A percentile compares a stretch with the other conserved stretches of the same genome.
Evolutionary conservation across 2,113 vertebrate genomes (phyloP).

Genomic region (Forbesichthys papilliferus): DNA sequence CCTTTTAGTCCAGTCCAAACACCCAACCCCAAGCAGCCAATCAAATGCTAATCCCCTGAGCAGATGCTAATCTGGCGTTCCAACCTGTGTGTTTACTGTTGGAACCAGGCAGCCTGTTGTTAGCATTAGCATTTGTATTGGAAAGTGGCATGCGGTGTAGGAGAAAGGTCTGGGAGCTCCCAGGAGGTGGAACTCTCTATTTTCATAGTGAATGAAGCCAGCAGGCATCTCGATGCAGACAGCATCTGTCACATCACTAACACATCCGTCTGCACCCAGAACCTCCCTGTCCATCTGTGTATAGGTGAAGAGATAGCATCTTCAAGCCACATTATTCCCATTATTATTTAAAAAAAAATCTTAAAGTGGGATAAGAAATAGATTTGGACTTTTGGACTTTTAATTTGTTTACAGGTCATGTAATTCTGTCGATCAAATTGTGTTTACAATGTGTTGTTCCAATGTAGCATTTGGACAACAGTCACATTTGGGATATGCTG

Average conservation of each 20-base stretch:
- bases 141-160: slow-evolving; percentile 56
- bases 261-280: slow-evolving; percentile 33
- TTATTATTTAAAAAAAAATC: too few relatives aligned
- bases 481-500: too few relatives aligned
- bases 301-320: not conserved
- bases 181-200: slow-evolving; percentile 47
- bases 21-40: slow-evolving; percentile 53
- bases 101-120: slow-evolving; percentile 39
- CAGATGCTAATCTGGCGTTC: slow-evolving; percentile 52
- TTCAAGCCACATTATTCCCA: too few relatives aligned
- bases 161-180: slow-evolving; percentile 58
- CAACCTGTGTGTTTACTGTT: slow-evolving; percentile 46
- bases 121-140: slow-evolving; percentile 68
- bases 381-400: too few relatives aligned
- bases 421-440: too few relatives aligned
- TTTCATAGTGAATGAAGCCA: slow-evolving; percentile 37
- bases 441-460: too few relatives aligned
- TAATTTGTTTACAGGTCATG: too few relatives aligned
- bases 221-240: slow-evolving; percentile 36
- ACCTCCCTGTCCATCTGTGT: slow-evolving; percentile 63
- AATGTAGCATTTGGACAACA: too few relatives aligned
- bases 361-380: too few relatives aligned
- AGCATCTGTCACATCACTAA: slow-evolving; percentile 62
- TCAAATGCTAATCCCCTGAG: slow-evolving; percentile 63
- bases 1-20: slow-evolving; percentile 39